These are phyloP conservation scores for Oenanthe oenanthe DNA, from an alignment of 2,113 vertebrate species.

Conservation along the genomic window DNA sequence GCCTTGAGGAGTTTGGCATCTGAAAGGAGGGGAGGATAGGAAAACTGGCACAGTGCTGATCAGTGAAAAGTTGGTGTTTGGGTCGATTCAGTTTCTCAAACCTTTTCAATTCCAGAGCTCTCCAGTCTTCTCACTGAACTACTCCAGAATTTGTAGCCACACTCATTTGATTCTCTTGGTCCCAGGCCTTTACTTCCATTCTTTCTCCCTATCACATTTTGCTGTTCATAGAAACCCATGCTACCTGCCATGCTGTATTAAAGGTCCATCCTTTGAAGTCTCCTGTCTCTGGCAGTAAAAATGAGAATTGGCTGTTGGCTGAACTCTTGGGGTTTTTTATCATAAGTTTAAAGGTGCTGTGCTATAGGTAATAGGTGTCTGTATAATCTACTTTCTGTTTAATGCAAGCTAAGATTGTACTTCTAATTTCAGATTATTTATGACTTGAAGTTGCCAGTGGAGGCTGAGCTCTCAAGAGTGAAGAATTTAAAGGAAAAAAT, in stretches of 20 bases:
- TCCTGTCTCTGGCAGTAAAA: not conserved
- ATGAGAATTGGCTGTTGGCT: not conserved
- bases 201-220: not conserved
- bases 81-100: not conserved
- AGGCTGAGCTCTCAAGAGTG: constrained; percentile 68
- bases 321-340: not conserved
- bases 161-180: not conserved
- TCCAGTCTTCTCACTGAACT: not conserved
- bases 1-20: not conserved
- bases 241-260: not conserved
- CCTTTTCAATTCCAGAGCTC: not conserved
- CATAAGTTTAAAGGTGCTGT: not conserved
- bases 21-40: not conserved
- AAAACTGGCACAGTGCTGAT: not conserved
- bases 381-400: not conserved
- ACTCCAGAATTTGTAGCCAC: not conserved
- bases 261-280: not conserved
- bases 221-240: not conserved
- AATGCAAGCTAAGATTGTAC: not conserved
- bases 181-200: not conserved
- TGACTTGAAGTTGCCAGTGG: constrained; percentile 70
- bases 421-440: constrained; percentile 72
- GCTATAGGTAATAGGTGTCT: not conserved
- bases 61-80: not conserved
- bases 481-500: constrained; percentile 55